Conservation (phyloP, 2,888 invertebrate species). For the Ariolimax columbianus region DNA sequence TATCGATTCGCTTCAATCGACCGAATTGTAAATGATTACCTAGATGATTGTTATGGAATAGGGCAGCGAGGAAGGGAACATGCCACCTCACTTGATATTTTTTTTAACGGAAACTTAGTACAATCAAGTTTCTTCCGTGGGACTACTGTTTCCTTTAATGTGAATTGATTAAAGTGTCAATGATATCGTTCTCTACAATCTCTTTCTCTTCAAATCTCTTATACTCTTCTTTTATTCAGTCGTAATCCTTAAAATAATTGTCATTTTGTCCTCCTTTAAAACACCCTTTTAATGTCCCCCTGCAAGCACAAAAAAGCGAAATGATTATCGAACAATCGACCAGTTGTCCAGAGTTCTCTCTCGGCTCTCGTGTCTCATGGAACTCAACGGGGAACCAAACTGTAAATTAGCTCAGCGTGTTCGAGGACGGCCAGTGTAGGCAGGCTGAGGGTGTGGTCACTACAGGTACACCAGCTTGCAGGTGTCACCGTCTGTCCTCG, state of each 20-base stretch:
- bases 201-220: constrained; percentile 40
- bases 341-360: constrained; percentile 33
- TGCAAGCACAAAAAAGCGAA: constrained; percentile 8
- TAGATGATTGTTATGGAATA: too few species aligned
- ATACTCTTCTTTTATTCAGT: not conserved
- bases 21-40: too few species aligned
- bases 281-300: not conserved
- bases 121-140: too few species aligned
- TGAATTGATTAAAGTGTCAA: too few species aligned
- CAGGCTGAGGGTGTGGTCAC: constrained; percentile 26
- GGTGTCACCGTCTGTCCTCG: not conserved
- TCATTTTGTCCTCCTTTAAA: not conserved
- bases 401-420: constrained; percentile 31
- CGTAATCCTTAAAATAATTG: not conserved
- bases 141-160: too few species aligned
- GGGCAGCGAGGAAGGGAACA: too few species aligned
- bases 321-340: constrained; percentile 27
- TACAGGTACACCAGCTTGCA: constrained; percentile 32
- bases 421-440: not conserved
- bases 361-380: not conserved
- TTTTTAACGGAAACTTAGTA: too few species aligned
- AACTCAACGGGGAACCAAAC: constrained; percentile 20
- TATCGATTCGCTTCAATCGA: too few species aligned
- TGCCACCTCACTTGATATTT: too few species aligned
- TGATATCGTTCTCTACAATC: constrained; percentile 7